Base-by-base conservation (phyloP, 2,113 vertebrate species). In the Rhadina sibilatrix region DNA sequence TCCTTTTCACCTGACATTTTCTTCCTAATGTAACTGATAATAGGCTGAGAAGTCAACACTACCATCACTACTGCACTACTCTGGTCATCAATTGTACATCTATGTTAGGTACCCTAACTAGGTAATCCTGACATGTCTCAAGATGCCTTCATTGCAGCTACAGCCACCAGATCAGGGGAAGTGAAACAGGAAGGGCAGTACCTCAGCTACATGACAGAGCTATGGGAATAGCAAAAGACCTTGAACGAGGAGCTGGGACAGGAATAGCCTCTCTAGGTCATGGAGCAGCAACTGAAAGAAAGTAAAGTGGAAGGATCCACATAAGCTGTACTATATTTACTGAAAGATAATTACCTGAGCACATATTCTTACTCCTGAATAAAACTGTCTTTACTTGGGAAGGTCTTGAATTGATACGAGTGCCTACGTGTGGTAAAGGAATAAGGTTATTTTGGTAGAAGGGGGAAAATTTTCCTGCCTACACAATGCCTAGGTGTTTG, bases 401-500 rank as follows among this genome's bases (percentile, higher is more conserved):
- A 90, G 40, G 38, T 75, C 69, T 88, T 52, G 56, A 90, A 70
- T 63, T 57, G 37, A 49, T 47, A 37, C 44, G 81, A 89, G 53
- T 69, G 78, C 47, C 85, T 90, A 76, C 1, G 0, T 76, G 56
- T 47, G 40, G 68, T 70, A 92, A 69, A 88, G 59, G 47, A 90
- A 74, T 42, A 70, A 24, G 12, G 47, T 90, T 89, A 66, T 95
- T 93, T 70, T 70, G 23, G 44, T 56, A 82, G 83, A 84, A 75
- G 61, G 16, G 37, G 38, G 5, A 16, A 81, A 84, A 50, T 47
- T 30, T 91, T 83, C 70, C 79, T 60, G 79, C 69, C 66, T 60
- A 52, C 47, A 92, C 85, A 92, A 83, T 80, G 52, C n/a, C 49
- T 89, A 94, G 84, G 85, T 93, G 75, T 93, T 88, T 65, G 30